A percentile compares a stretch with the other conserved stretches of the same genome.
phyloP scores from a whole-genome alignment of 35 echinoderm and acorn worm genomes.

The Ptychodera flava region DNA sequence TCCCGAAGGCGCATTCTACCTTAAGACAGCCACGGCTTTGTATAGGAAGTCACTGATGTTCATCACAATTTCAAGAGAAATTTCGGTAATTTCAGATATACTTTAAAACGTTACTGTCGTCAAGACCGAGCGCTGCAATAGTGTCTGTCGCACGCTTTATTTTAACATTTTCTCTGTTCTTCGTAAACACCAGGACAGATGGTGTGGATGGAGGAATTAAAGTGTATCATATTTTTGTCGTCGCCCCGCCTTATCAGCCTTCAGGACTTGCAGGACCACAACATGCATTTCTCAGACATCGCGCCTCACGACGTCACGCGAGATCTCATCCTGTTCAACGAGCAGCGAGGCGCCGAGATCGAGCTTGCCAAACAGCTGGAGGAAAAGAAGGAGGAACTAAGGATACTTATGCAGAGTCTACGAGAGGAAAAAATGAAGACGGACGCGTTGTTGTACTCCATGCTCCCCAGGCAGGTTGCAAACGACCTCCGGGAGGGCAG shows the following conservation, averaged over 20 bases:
- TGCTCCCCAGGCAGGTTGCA: conserved; percentile 70
- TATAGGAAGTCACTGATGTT: too few relatives aligned
- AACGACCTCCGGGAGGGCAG: conserved; percentile 73
- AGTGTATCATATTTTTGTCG: conserved; percentile 49
- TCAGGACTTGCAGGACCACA: conserved; percentile 24
- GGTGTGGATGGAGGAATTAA: conserved; percentile 42
- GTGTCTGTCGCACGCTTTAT: not conserved
- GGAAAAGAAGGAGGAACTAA: conserved; percentile 82
- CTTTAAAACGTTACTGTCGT: not conserved
- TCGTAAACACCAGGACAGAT: conserved; percentile 97
- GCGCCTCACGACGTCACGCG: conserved; percentile 82
- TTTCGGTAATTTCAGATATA: too few relatives aligned
- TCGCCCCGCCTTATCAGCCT: conserved; percentile 59
- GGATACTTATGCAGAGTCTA: conserved; percentile 56
- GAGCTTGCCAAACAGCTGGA: conserved; percentile 74
- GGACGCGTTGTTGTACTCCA: conserved; percentile 72
- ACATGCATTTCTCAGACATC: conserved; percentile 82
- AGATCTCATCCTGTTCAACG: conserved; percentile 85
- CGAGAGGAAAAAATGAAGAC: conserved; percentile 73
- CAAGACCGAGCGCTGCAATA: not conserved
- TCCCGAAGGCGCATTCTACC: too few relatives aligned
- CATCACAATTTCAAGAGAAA: too few relatives aligned
- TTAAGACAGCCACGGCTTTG: too few relatives aligned
- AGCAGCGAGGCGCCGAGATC: conserved; percentile 72
- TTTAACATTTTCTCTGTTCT: too few relatives aligned